phyloP scores from a whole-genome alignment of 1,140 invertebrate genomes.

The Cydia pomonella region DNA sequence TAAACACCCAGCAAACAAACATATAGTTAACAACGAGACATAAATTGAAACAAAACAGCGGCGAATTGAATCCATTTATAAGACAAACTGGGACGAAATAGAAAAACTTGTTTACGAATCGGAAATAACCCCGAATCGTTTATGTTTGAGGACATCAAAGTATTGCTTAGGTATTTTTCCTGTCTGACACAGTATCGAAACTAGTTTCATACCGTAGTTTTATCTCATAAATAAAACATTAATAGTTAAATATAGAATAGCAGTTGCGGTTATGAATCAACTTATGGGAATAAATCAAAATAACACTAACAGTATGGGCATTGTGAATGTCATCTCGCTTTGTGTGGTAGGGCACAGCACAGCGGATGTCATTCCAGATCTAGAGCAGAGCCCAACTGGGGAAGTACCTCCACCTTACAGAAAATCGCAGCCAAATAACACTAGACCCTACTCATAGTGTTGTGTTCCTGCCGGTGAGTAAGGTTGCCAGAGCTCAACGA shows the following conservation, averaged over 20 bases:
- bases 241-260: neutral
- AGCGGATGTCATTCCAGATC: too few relatives aligned
- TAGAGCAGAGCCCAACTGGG: too few relatives aligned
- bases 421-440: too few relatives aligned
- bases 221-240: neutral
- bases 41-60: slow-evolving; percentile 13
- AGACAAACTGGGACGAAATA: slow-evolving; percentile 5
- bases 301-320: too few relatives aligned
- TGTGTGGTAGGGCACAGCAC: too few relatives aligned
- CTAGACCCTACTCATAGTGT: too few relatives aligned
- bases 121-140: slow-evolving; percentile 11
- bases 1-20: neutral
- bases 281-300: neutral
- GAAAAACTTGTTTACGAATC: slow-evolving; percentile 16
- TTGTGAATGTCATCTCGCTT: too few relatives aligned
- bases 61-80: slow-evolving; percentile 15
- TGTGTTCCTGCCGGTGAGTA: too few relatives aligned
- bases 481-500: too few relatives aligned
- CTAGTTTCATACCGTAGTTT: neutral
- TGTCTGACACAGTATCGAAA: neutral
- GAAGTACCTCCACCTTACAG: too few relatives aligned
- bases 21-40: neutral
- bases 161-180: neutral
- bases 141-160: neutral
- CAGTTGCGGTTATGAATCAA: neutral